A percentile compares a stretch with the other conserved stretches of the same genome.
Evolutionary conservation across 1,140 invertebrate genomes (phyloP).

Genomic region (Lutraria rhynchaena): DNA sequence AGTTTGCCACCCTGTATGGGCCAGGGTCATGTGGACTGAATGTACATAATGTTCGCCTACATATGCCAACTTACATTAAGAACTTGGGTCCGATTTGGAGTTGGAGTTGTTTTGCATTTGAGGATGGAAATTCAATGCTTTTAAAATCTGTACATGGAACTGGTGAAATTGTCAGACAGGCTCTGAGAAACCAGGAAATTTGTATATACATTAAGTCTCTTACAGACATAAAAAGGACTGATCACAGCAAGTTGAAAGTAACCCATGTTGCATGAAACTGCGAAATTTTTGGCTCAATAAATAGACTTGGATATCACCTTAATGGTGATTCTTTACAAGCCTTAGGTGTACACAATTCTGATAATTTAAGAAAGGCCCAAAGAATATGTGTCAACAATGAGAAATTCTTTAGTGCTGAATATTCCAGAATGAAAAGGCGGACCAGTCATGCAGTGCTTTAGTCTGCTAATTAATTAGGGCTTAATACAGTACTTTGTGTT

Average conservation of each 20-base stretch:
- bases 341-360: not conserved
- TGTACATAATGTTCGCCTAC: conserved; percentile 52
- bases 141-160: conserved; percentile 64
- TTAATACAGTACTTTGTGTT: not conserved
- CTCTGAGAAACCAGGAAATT: conserved; percentile 33
- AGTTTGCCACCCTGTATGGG: conserved; percentile 43
- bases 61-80: conserved; percentile 54
- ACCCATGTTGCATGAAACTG: not conserved
- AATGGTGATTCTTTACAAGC: conserved; percentile 2
- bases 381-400: conserved; percentile 30
- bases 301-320: not conserved
- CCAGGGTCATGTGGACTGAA: conserved; percentile 56
- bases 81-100: conserved; percentile 57
- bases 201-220: conserved; percentile 12
- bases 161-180: conserved; percentile 56
- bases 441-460: conserved; percentile 9
- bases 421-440: conserved; percentile 7
- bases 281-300: conserved; percentile 2
- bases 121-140: conserved; percentile 56
- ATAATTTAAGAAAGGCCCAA: not conserved
- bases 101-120: conserved; percentile 65
- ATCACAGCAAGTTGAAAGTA: conserved; percentile 6
- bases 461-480: no score
- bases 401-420: conserved; percentile 12
- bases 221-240: not conserved